Percentiles rank a stretch among this genome's conserved stretches.
Evolutionary conservation across 2,113 vertebrate genomes (phyloP).

Genomic region (Herpetotheres cachinnans): DNA sequence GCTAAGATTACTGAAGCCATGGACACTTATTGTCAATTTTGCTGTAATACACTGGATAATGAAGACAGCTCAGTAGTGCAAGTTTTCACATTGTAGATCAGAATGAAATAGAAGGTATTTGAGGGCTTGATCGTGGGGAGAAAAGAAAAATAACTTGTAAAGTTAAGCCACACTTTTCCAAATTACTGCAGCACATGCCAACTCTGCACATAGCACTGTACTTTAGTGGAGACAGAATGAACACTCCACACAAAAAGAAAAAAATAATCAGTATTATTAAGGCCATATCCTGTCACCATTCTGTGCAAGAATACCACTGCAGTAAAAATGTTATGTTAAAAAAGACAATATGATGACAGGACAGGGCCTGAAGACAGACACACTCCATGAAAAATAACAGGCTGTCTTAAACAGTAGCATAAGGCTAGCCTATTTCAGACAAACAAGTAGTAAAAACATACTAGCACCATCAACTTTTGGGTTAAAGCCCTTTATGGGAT

Average conservation of each 20-base stretch:
- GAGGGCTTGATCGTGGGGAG: not conserved
- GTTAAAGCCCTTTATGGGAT: constrained; percentile 73
- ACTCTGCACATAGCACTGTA: constrained; percentile 52
- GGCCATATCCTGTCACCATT: constrained; percentile 57
- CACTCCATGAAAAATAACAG: constrained; percentile 37
- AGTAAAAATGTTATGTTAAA: constrained; percentile 63
- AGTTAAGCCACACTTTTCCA: constrained; percentile 26
- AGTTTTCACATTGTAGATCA: constrained; percentile 76
- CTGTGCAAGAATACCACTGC: constrained; percentile 51
- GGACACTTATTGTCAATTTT: not conserved
- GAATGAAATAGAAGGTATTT: constrained; percentile 26
- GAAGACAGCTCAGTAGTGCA: constrained; percentile 66
- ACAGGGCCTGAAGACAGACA: constrained; percentile 40
- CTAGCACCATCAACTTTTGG: constrained; percentile 76
- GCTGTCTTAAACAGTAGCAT: constrained; percentile 49
- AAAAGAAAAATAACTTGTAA: constrained; percentile 20
- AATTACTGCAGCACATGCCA: constrained; percentile 53
- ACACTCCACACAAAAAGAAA: constrained; percentile 24
- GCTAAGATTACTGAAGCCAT: not conserved
- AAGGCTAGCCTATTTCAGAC: constrained; percentile 59
- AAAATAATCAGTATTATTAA: not conserved
- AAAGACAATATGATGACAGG: constrained; percentile 55
- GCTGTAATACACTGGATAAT: not conserved
- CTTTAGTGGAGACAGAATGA: constrained; percentile 36
- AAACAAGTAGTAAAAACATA: constrained; percentile 63